phyloP scores from a whole-genome alignment of 2,113 vertebrate species.

The Aspidoscelis tigris region DNA sequence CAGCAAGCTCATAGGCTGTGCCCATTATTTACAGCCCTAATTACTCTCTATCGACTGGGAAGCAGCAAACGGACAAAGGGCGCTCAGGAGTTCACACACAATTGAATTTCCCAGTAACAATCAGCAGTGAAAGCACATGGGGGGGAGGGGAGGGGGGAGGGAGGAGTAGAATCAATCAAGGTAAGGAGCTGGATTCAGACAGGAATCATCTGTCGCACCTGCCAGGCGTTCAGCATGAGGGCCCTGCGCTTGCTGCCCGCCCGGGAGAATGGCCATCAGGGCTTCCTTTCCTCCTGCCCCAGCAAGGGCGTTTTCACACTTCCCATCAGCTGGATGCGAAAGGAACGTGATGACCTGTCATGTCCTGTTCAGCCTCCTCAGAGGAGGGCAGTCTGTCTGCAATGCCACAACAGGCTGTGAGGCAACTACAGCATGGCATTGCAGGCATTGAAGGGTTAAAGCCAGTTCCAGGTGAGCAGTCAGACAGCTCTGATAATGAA shows the following conservation, averaged over 20 bases:
- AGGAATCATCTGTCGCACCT: slow-evolving; percentile 31
- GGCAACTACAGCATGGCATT: too few relatives aligned
- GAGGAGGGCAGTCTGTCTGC: too few relatives aligned
- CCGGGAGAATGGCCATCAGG: too few relatives aligned
- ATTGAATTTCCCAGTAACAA: slow-evolving; percentile 44
- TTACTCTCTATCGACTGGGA: slow-evolving; percentile 40
- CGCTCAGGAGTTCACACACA: slow-evolving; percentile 39
- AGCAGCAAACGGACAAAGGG: slow-evolving; percentile 30
- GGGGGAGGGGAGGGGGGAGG: neutral
- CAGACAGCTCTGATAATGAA: too few relatives aligned
- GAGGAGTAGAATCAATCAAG: slow-evolving; percentile 34
- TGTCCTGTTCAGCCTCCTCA: too few relatives aligned
- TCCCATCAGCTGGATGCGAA: too few relatives aligned
- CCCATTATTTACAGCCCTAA: slow-evolving; percentile 36
- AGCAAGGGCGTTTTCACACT: too few relatives aligned
- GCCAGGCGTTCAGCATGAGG: slow-evolving; percentile 29
- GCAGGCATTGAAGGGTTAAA: too few relatives aligned
- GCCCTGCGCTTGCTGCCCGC: neutral
- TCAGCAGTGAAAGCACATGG: slow-evolving; percentile 14
- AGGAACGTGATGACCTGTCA: too few relatives aligned
- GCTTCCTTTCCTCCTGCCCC: too few relatives aligned
- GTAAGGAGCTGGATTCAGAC: slow-evolving; percentile 19
- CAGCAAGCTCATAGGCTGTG: neutral
- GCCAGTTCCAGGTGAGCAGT: too few relatives aligned
- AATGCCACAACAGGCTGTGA: too few relatives aligned